phyloP scores from a whole-genome alignment of 2,797 vertebrate genomes.

The Rhynchotus rufescens region DNA sequence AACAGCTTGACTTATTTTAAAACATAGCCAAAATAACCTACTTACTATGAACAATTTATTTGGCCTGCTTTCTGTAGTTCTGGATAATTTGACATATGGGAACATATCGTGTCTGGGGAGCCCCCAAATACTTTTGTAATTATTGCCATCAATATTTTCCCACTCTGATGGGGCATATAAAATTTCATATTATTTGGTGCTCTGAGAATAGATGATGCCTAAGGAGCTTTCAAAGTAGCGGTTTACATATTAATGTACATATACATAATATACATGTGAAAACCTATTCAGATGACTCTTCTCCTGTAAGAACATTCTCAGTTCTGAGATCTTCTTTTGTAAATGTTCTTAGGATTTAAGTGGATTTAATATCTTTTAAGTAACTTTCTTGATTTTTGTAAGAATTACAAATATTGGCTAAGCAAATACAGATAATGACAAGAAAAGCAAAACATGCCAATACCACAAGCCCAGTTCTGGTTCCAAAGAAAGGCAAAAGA shows the following conservation, averaged over 20 bases:
- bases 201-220: not conserved
- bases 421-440: not conserved
- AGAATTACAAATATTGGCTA: constrained; percentile 4
- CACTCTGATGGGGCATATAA: not conserved
- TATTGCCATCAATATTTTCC: not conserved
- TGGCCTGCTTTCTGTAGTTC: not conserved
- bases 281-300: not conserved
- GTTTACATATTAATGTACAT: not conserved
- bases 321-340: not conserved
- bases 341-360: not conserved
- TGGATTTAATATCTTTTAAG: not conserved
- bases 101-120: not conserved
- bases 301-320: not conserved
- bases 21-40: not conserved
- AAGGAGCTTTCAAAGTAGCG: not conserved
- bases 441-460: not conserved
- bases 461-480: not conserved
- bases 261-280: not conserved
- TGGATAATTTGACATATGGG: not conserved
- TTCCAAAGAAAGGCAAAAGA: constrained; percentile 19
- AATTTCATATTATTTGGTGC: not conserved
- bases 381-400: not conserved
- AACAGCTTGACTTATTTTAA: not conserved
- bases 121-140: not conserved
- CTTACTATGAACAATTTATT: not conserved